Evolutionary conservation across 2,113 vertebrate species (phyloP).

Genomic region (Phyllopteryx taeniolatus): DNA sequence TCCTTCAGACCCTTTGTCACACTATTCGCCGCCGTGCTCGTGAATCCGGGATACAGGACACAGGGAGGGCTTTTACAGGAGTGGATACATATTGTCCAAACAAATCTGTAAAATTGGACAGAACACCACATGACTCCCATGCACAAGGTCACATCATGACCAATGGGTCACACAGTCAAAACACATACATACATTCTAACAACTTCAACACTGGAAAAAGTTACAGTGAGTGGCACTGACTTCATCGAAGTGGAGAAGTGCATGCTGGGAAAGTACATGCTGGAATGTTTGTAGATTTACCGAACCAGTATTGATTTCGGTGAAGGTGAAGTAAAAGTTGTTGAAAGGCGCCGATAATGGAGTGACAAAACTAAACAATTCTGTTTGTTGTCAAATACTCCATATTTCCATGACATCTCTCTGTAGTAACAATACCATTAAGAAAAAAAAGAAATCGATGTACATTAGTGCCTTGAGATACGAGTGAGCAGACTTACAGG

Average conservation of each 20-base stretch:
- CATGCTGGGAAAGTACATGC: too few relatives aligned
- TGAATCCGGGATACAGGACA: slow-evolving; percentile 44
- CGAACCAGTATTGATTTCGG: neutral
- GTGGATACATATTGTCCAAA: slow-evolving; percentile 57
- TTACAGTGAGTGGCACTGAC: too few relatives aligned
- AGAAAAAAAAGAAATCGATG: too few relatives aligned
- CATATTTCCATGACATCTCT: too few relatives aligned
- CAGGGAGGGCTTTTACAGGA: slow-evolving; percentile 36
- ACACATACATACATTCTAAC: neutral
- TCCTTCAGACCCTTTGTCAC: slow-evolving; percentile 73
- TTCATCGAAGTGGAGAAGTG: too few relatives aligned
- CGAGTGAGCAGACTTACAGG: too few relatives aligned
- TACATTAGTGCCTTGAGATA: too few relatives aligned
- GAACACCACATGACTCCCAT: slow-evolving; percentile 14
- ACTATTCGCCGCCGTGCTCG: slow-evolving; percentile 61
- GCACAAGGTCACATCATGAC: slow-evolving; percentile 4
- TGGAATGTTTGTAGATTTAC: too few relatives aligned
- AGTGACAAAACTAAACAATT: too few relatives aligned
- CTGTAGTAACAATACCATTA: too few relatives aligned
- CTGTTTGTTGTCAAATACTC: too few relatives aligned
- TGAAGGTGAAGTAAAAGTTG: neutral
- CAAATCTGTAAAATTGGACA: slow-evolving; percentile 56
- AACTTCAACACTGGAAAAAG: neutral
- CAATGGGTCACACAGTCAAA: neutral
- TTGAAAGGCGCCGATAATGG: neutral